Conservation (phyloP, 92 coral and sea anemone genomes). For the Porites divaricata region DNA sequence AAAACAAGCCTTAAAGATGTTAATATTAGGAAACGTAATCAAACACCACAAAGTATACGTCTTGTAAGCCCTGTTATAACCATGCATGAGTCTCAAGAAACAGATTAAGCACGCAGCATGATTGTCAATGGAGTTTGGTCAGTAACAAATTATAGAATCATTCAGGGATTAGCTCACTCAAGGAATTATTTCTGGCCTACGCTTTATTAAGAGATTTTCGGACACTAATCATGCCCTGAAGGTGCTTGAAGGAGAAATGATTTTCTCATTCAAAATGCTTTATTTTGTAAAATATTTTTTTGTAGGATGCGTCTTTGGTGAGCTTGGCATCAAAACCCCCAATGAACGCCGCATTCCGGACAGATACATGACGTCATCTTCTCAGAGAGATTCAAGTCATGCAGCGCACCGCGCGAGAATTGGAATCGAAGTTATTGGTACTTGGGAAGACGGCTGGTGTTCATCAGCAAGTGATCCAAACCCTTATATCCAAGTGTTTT, state of each 20-base stretch:
- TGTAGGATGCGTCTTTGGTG: constrained; percentile 18
- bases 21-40: too few species aligned
- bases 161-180: too few species aligned
- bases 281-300: not conserved
- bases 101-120: too few species aligned
- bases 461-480: constrained; percentile 8
- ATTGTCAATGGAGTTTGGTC: too few species aligned
- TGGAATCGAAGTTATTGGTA: constrained; percentile 29
- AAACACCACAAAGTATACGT: too few species aligned
- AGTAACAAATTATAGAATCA: too few species aligned
- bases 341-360: constrained; percentile 33
- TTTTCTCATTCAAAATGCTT: not conserved
- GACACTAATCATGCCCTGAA: too few species aligned
- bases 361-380: constrained; percentile 20
- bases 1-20: too few species aligned
- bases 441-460: constrained; percentile 44
- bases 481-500: constrained; percentile 30
- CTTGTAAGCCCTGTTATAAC: too few species aligned
- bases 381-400: constrained; percentile 26
- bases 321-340: constrained; percentile 28
- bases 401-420: constrained; percentile 34
- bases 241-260: not conserved
- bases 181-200: too few species aligned
- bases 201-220: too few species aligned
- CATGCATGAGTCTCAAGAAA: too few species aligned